phyloP scores from a whole-genome alignment of 2,888 invertebrate species.

The Watsonalla binaria region DNA sequence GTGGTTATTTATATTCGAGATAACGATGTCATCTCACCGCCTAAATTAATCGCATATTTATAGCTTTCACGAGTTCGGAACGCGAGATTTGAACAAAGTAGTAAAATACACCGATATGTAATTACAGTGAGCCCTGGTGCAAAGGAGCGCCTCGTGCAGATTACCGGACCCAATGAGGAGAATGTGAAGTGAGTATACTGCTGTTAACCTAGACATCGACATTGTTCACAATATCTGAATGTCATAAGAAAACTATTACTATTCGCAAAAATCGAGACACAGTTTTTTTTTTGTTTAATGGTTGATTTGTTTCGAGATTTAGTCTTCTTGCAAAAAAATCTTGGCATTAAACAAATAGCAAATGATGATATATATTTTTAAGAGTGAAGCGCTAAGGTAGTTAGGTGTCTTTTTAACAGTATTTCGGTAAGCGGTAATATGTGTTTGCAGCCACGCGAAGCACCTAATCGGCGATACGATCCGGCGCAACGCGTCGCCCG shows the following conservation, averaged over 20 bases:
- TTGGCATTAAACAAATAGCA: too few species aligned
- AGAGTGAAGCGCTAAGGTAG: background rate
- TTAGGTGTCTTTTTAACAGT: background rate
- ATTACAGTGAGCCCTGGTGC: slow-evolving; percentile 94
- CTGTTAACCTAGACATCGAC: background rate
- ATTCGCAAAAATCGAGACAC: too few species aligned
- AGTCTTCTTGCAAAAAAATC: too few species aligned
- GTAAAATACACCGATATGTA: slow-evolving; percentile 9
- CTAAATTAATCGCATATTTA: slow-evolving; percentile 38
- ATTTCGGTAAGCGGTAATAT: background rate
- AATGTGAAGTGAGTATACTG: slow-evolving; percentile 88
- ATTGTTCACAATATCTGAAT: background rate
- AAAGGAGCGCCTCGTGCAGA: slow-evolving; percentile 96
- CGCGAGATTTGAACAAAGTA: background rate
- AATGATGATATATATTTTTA: too few species aligned
- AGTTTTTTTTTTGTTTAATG: too few species aligned
- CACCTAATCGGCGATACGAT: slow-evolving; percentile 97
- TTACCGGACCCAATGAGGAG: slow-evolving; percentile 95
- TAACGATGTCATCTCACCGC: slow-evolving; percentile 25
- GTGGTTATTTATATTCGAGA: background rate
- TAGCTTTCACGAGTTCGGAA: slow-evolving; percentile 26
- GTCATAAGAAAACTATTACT: too few species aligned
- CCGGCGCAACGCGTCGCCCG: slow-evolving; percentile 95
- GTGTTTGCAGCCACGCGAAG: slow-evolving; percentile 86
- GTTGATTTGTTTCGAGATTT: too few species aligned